Percentiles rank a stretch among this genome's conserved stretches.
phyloP scores from a whole-genome alignment of 2,888 invertebrate genomes.

The Tenthredo livida region DNA sequence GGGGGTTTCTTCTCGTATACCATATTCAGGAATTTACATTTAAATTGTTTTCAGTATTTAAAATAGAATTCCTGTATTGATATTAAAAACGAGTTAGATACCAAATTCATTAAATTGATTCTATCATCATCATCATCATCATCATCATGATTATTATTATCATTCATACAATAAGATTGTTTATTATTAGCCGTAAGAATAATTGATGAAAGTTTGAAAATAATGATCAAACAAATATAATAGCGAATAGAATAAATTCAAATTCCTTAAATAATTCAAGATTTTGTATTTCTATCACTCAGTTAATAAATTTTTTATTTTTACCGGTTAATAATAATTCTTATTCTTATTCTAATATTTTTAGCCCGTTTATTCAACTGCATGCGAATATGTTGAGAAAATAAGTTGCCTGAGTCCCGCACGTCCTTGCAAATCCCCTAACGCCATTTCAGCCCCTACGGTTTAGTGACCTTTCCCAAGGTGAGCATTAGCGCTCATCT shows the following conservation, averaged over 20 bases:
- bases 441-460: neutral
- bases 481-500: neutral
- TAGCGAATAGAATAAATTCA: neutral
- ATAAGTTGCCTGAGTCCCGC: neutral
- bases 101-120: neutral
- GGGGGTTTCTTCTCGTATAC: neutral
- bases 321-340: neutral
- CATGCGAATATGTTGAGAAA: neutral
- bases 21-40: neutral
- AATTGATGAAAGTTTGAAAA: neutral
- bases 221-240: neutral
- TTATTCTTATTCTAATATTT: neutral
- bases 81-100: neutral
- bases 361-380: neutral
- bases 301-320: neutral
- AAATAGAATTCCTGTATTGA: neutral
- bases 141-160: neutral
- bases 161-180: neutral
- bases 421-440: conserved; percentile 35
- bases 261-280: neutral
- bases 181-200: neutral
- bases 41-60: neutral
- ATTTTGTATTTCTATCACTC: neutral
- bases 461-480: conserved; percentile 46
- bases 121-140: neutral